These are phyloP conservation scores for Cyrtonyx montezumae DNA, from an alignment of 2,113 vertebrate genomes.

Conservation along the genomic window DNA sequence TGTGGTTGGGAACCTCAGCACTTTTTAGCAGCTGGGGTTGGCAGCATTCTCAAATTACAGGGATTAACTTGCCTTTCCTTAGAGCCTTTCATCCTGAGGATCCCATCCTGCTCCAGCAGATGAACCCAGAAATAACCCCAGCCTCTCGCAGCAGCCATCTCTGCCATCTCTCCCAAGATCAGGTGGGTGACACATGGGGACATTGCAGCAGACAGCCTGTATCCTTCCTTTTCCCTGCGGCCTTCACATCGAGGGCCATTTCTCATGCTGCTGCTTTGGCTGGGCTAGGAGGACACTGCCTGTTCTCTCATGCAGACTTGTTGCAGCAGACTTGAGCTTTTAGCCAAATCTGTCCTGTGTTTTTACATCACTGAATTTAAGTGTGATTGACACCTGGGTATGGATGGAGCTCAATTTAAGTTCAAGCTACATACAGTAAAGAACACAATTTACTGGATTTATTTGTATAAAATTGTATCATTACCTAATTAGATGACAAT, in stretches of 20 bases:
- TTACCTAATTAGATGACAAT: not conserved
- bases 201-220: accelerated
- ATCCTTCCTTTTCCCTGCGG: not conserved
- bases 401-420: not conserved
- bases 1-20: not conserved
- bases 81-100: not conserved
- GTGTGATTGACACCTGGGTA: not conserved
- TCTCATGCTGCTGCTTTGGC: not conserved
- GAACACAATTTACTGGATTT: not conserved
- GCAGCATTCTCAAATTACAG: slow-evolving; percentile 19
- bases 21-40: slow-evolving; percentile 6
- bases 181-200: not conserved
- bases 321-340: not conserved
- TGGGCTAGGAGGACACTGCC: not conserved
- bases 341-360: not conserved
- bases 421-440: not conserved
- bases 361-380: not conserved
- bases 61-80: not conserved
- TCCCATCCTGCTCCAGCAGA: not conserved
- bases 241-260: not conserved
- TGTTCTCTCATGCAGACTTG: not conserved
- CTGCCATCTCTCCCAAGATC: too few relatives aligned
- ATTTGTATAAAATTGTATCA: not conserved
- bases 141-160: not conserved
- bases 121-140: not conserved